Base-by-base conservation (phyloP, 2,113 vertebrate species). In the Caracal caracal region DNA sequence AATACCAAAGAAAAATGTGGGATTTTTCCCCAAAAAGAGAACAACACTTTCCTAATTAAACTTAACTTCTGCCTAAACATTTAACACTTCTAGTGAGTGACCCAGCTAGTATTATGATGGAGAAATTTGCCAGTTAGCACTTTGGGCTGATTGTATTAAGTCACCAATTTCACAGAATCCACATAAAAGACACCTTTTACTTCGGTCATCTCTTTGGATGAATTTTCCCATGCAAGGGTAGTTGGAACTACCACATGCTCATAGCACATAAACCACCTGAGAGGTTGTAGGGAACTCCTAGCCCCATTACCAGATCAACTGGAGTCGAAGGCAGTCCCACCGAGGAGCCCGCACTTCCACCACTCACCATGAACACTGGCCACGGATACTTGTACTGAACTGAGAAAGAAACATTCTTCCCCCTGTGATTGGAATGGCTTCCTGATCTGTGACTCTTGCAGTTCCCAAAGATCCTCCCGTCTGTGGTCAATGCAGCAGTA, bases 1-100 rank as follows among this genome's bases (percentile, higher is more conserved):
- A 51, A 47, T 59, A 82, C 35, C 79, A 94, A 93, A 94, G 53
- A 88, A 93, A 95, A 89, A 47, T 73, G 12, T 16, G 12, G 24
- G 15, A 11, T 24, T 53, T 73, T 75, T 56, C n/a, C 10, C 65
- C 30, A 49, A 53, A 90, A 88, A 68, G 24, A 88, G 37, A 87
- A 88, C 40, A 75, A 28, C 73, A 68, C 73, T 43, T 84, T 89
- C 26, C 40, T 92, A 90, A 90, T 88, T 70, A 68, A 94, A 88
- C 95, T 78, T 75, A 80, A 78, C 61, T 90, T 73, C 37, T 93
- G 28, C 53, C 37, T 92, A 95, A 66, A 81, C 68, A 91, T 89
- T 78, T 49, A 71, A 94, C 68, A 68, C 63, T 71, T 95, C 17
- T 19, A 10, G 24, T 66, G 28, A 93, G 22, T 83, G 78, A 75